phyloP scores from a whole-genome alignment of 2,113 vertebrate genomes.

The Paradisaea rubra region DNA sequence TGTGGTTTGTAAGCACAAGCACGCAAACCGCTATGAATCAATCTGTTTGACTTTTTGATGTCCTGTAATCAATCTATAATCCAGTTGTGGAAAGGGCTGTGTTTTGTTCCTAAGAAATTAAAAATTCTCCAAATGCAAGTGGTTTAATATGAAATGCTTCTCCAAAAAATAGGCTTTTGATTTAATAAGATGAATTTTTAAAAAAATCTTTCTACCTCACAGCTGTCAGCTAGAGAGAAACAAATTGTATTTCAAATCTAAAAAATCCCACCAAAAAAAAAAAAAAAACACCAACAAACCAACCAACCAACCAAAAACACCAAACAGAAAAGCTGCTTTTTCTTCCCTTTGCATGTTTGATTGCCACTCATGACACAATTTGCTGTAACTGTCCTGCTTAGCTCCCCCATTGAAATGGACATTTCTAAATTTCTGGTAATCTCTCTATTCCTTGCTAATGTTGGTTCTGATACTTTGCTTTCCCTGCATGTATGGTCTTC shows the following conservation, averaged over 20 bases:
- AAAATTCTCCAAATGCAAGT: conserved; percentile 6
- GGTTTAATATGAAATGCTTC: background rate
- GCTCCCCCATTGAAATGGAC: background rate
- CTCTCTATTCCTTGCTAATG: background rate
- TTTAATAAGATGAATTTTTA: background rate
- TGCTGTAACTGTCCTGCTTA: background rate
- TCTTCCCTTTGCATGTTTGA: background rate
- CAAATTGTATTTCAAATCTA: background rate
- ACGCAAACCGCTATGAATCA: background rate
- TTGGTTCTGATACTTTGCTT: background rate
- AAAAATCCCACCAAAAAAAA: background rate
- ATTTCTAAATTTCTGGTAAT: background rate
- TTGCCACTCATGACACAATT: background rate
- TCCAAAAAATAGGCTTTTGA: conserved; percentile 12
- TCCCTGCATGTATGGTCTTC: background rate
- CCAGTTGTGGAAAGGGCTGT: background rate
- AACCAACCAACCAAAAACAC: background rate
- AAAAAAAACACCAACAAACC: no score
- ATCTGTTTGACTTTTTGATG: background rate
- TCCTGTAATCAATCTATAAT: background rate
- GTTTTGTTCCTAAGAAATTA: background rate
- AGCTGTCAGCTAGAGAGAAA: background rate
- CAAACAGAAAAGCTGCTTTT: background rate
- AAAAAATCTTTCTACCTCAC: background rate
- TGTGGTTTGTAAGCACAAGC: background rate